phyloP scores from a whole-genome alignment of 2,888 invertebrate species.

The Limnephilus rhombicus region DNA sequence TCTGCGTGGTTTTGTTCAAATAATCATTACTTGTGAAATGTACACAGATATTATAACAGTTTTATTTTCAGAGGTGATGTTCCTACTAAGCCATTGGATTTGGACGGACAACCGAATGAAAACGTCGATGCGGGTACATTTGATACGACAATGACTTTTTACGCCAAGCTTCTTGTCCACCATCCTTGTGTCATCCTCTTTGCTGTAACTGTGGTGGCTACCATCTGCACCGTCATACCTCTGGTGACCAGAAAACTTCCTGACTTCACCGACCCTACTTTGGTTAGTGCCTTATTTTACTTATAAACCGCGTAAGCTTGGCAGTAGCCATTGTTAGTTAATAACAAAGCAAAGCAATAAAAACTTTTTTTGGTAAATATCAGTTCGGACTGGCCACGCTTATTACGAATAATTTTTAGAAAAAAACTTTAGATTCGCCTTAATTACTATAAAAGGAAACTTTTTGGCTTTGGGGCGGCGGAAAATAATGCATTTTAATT shows the following conservation, averaged over 20 bases:
- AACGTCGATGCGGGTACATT: conserved; percentile 46
- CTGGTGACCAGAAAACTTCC: conserved; percentile 80
- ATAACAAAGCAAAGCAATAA: not conserved
- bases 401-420: too few relatives aligned
- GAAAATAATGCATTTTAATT: too few relatives aligned
- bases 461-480: too few relatives aligned
- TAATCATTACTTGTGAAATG: not conserved
- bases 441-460: too few relatives aligned
- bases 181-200: conserved; percentile 75
- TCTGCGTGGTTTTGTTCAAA: not conserved
- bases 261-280: conserved; percentile 91
- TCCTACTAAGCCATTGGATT: conserved; percentile 58
- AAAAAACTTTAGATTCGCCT: too few relatives aligned
- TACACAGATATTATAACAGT: not conserved
- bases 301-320: not conserved
- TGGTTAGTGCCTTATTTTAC: conserved; percentile 76
- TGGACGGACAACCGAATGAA: conserved; percentile 54
- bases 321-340: not conserved
- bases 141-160: conserved; percentile 76
- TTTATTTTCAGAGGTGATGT: conserved; percentile 63
- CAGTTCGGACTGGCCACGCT: too few relatives aligned
- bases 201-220: conserved; percentile 72
- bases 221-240: conserved; percentile 74
- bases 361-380: too few relatives aligned
- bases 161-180: conserved; percentile 76